These are phyloP conservation scores for Parauchenoglanis punctatus DNA, from an alignment of 2,797 vertebrate species.

Conservation along the genomic window DNA sequence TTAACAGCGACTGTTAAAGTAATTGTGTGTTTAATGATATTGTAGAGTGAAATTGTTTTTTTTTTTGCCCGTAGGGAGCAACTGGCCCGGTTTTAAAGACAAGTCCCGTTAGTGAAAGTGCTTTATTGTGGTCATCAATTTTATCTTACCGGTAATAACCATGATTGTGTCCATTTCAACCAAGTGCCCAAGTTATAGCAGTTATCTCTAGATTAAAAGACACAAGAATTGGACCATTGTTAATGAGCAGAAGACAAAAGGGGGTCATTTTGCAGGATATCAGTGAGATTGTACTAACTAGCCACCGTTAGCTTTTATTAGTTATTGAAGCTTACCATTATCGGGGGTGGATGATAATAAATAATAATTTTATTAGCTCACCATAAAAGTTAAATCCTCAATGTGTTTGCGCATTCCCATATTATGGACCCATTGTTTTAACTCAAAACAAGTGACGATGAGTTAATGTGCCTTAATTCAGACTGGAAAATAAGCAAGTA, in stretches of 20 bases:
- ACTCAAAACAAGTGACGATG: neutral
- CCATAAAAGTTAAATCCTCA: neutral
- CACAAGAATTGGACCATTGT: neutral
- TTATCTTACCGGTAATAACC: slow-evolving; percentile 37
- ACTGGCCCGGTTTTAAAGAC: neutral
- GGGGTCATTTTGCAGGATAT: neutral
- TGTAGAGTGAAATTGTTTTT: neutral
- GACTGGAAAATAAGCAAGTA: neutral
- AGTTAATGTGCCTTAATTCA: neutral
- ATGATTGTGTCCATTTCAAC: neutral
- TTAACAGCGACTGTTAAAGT: slow-evolving; percentile 31
- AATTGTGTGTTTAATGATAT: slow-evolving; percentile 20
- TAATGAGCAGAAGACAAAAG: neutral
- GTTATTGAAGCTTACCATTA: slow-evolving; percentile 6
- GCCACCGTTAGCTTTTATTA: neutral
- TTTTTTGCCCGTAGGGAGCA: neutral
- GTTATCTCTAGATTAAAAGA: neutral
- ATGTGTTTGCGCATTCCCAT: neutral
- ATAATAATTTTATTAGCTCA: neutral
- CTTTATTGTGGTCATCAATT: slow-evolving; percentile 27
- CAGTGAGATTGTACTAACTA: neutral
- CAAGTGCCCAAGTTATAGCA: slow-evolving; percentile 14
- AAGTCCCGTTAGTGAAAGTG: slow-evolving; percentile 22
- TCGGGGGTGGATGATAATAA: neutral
- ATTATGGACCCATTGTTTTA: neutral